Evolutionary conservation across 2,888 invertebrate species (phyloP), one percentile per base, ranked within the genome.

Genomic region (Thecophora atra): DNA sequence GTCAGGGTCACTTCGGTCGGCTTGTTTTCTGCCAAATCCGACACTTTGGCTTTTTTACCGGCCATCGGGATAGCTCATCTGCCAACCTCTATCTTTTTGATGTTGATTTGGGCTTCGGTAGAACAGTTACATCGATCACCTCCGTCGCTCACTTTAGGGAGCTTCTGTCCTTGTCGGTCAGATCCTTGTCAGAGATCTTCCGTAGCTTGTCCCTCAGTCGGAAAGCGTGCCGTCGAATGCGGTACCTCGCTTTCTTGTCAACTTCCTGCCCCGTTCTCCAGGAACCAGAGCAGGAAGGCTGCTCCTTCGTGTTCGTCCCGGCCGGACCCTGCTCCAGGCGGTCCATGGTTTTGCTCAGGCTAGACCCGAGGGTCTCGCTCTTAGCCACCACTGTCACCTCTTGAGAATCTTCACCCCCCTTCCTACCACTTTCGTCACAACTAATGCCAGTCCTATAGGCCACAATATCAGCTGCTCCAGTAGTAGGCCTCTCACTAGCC

Each of bases 1-100:
- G 19, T 64, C 64, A 17, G 44, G 47, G 19, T 47, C 64, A 28
- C 64, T 42, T 64, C 37, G 19, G 19, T 64, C 64, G 8, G 44
- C 47, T 17, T 24, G 13, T 13, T 63, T 17, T 28, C 11, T 63
- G 63, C 13, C 17, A 37, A n/a, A 19, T 4, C 30, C 26, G 30
- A 28, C 28, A 28, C 51, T 17, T 51, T 51, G 17, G 64, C 8
- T 64, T 37, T 64, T 21, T 64, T 44, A 19, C 21, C 37, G 21
- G 17, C 15, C 13, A 19, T 42, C 13, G n/a, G 64, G 17, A 24
- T 8, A 60, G 28, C 13, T 42, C 64, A 28, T 64, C 64, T 26
- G 28, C 15, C 24, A 44, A 64, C 47, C 37, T 17, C 21, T 64
- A 19, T 17, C n/a, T 24, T 24, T 7, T 64, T 7, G 42, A 19